phyloP scores from a whole-genome alignment of 2,888 invertebrate genomes.

The Scelioninae gen. 2 region DNA sequence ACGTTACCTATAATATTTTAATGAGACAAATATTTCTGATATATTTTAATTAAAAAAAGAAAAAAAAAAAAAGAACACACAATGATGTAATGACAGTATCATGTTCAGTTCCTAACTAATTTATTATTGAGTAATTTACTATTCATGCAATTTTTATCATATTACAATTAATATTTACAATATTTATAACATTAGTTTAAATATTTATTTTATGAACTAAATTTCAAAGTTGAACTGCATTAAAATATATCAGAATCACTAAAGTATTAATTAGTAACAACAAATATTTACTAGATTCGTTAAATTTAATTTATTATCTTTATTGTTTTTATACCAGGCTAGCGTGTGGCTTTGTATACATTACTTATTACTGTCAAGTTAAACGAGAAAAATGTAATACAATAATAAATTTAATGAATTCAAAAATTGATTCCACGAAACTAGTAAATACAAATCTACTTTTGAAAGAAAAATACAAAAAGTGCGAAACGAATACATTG shows the following conservation, averaged over 20 bases:
- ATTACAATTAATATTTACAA: no score
- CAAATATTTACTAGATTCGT: conserved; percentile 52
- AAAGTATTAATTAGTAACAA: conserved; percentile 6
- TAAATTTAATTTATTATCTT: conserved; percentile 11
- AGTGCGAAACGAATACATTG: conserved; percentile 66
- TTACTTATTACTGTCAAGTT: background rate
- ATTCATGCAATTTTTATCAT: no score
- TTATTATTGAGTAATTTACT: no score
- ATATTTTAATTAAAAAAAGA: conserved; percentile 6
- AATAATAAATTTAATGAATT: background rate
- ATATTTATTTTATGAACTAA: background rate
- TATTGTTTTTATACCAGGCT: no score
- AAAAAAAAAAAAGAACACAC: background rate
- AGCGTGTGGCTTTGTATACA: no score
- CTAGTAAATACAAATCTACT: conserved; percentile 61
- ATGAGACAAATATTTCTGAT: conserved; percentile 11
- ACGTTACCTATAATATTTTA: conserved; percentile 24
- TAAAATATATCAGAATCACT: conserved; percentile 25
- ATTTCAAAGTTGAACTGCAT: background rate
- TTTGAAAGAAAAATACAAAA: conserved; percentile 59
- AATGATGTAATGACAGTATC: no score
- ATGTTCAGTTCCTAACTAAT: background rate
- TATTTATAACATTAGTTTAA: no score
- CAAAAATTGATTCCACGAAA: conserved; percentile 47
- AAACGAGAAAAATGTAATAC: background rate